Base-by-base conservation (phyloP, 1,140 invertebrate genomes). In the Leptestheria dahalacensis region DNA sequence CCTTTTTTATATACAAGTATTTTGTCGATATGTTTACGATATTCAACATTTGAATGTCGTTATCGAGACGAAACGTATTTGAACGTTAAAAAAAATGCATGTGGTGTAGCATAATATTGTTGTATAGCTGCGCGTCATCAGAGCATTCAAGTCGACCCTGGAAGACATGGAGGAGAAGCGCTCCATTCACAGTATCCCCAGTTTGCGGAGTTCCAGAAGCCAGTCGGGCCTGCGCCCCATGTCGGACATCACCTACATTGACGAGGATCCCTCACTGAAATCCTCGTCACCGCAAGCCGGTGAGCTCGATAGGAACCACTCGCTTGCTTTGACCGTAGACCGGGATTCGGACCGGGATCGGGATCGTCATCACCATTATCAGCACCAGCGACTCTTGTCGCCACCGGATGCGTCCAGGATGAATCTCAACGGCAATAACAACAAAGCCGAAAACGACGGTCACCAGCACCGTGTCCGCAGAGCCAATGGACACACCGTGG, bases 121-220 rank as follows among this genome's bases (percentile, higher is more conserved):
- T 81, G 90, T 90, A 79, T 91, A 99, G 95, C 87, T 99, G 79
- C 90, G 96, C 79, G 96, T 99, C 79, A 95, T 99, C 79, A 89
- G 94, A 81, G 96, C 95, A 73, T 99, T 99, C 90, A 96, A 93
- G 81, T 97, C 92, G 71, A 97, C 89, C 72, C 80, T 98, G 81
- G 96, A 99, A 84, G 96, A 99, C 79, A 81, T 98, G 79, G 95
- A 97, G 79, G 96, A 99, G 78, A 86, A 91, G 72, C 86, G 91
- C 75, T 94, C 92, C 76, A 84, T 95, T 74, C 91, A 95, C 85
- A 93, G 90, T 84, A 87, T 91, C 79, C 88, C 91, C 79, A 91
- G 88, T 76, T 87, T 93, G 76, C 90, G 91, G 79, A 91, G 85
- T 80, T 84, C 91, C 70, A 83, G 88, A 79, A 84, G 82, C 75